These are phyloP conservation scores for Opisthocomus hoazin DNA, from an alignment of 2,113 vertebrate species.

Conservation along the genomic window DNA sequence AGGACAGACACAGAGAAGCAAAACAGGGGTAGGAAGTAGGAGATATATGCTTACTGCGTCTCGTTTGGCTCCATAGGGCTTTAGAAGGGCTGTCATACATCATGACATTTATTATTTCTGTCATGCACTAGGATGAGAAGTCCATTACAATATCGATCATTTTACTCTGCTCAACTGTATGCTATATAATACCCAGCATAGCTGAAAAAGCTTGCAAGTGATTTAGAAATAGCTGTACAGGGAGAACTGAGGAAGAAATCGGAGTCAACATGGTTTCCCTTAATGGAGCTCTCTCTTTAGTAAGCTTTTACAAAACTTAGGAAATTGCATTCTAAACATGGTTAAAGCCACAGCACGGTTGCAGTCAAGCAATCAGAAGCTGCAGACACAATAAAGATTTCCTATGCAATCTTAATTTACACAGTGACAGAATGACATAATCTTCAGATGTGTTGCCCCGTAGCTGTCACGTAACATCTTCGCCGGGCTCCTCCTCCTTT, in stretches of 20 bases:
- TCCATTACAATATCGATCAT: slow-evolving; percentile 50
- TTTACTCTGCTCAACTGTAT: not conserved
- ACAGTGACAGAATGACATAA: not conserved
- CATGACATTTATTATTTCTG: slow-evolving; percentile 45
- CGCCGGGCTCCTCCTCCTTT: not conserved
- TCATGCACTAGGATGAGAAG: not conserved
- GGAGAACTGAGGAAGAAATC: not conserved
- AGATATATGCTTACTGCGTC: not conserved
- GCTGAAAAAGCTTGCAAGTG: slow-evolving; percentile 6
- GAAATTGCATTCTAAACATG: not conserved
- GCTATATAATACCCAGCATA: not conserved
- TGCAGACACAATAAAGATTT: not conserved
- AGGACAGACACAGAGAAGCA: slow-evolving; percentile 10
- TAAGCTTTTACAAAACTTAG: not conserved
- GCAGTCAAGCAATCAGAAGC: not conserved
- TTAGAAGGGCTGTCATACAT: slow-evolving; percentile 32
- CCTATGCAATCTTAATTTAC: not conserved
- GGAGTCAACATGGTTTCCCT: not conserved
- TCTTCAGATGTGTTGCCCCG: not conserved
- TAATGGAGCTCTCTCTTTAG: slow-evolving; percentile 31
- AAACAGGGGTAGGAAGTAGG: slow-evolving; percentile 3
- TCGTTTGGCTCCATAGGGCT: not conserved
- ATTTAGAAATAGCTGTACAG: not conserved
- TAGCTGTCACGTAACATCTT: not conserved
- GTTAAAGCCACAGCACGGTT: not conserved